Percentiles rank a stretch among this genome's conserved stretches.
phyloP scores from a whole-genome alignment of 1,140 invertebrate genomes.

The Brachionus manjavacas region DNA sequence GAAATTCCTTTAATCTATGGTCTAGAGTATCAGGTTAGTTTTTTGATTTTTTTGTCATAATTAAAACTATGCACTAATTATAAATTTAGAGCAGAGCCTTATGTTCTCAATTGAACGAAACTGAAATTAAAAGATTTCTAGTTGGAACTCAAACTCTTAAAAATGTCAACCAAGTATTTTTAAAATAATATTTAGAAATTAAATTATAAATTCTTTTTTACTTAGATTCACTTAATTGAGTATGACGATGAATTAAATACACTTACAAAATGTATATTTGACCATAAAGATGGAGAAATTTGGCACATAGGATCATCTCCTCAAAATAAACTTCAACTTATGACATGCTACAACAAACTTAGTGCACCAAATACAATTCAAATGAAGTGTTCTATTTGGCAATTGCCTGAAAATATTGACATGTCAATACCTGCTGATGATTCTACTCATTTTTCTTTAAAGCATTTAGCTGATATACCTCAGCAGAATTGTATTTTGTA shows the following conservation, averaged over 20 bases:
- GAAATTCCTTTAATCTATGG: slow-evolving; percentile 42
- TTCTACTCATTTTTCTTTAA: neutral
- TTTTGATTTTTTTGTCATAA: neutral
- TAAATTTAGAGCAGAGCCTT: slow-evolving; percentile 13
- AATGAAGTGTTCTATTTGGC: slow-evolving; percentile 28
- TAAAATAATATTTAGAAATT: neutral
- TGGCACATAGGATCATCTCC: slow-evolving; percentile 39
- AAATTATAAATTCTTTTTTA: neutral
- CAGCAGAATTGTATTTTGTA: neutral
- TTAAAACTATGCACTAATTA: neutral
- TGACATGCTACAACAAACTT: slow-evolving; percentile 29
- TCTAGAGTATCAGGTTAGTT: slow-evolving; percentile 34
- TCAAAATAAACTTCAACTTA: slow-evolving; percentile 36
- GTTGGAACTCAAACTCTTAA: slow-evolving; percentile 34
- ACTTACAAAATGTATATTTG: slow-evolving; percentile 30
- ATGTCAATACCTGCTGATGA: slow-evolving; percentile 29
- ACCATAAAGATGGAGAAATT: slow-evolving; percentile 35
- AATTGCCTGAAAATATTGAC: neutral
- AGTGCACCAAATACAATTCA: neutral
- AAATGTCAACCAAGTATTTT: slow-evolving; percentile 6
- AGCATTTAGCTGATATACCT: neutral
- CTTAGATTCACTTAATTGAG: slow-evolving; percentile 33
- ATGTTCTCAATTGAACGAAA: slow-evolving; percentile 19
- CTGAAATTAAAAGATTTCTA: slow-evolving; percentile 21
- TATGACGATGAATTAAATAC: slow-evolving; percentile 26